Evolutionary conservation across 2,113 vertebrate species (phyloP).

Genomic region (Perccottus glenii): DNA sequence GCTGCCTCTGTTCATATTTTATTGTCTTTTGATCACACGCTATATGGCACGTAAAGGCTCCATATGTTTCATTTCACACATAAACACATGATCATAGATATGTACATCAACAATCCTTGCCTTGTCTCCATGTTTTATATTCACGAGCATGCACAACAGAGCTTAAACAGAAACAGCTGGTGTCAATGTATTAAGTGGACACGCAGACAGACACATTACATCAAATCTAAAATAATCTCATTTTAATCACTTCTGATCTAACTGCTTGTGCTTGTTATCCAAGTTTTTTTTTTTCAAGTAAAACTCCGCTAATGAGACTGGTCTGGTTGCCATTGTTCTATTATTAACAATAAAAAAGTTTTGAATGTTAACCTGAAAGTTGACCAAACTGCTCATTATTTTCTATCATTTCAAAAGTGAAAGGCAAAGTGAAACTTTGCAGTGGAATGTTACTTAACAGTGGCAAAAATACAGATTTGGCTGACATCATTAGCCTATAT

Average conservation of each 20-base stretch:
- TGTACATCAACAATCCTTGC: background rate
- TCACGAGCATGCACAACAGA: background rate
- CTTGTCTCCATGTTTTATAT: slow-evolving; percentile 26
- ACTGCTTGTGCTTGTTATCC: background rate
- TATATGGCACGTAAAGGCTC: slow-evolving; percentile 25
- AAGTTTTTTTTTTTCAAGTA: slow-evolving; percentile 12
- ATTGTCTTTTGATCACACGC: slow-evolving; percentile 20
- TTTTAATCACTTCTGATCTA: background rate
- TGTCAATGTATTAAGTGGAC: too few species aligned
- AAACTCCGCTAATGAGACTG: background rate
- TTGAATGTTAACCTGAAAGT: too few species aligned
- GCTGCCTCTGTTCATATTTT: slow-evolving; percentile 15
- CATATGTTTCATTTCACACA: slow-evolving; percentile 25
- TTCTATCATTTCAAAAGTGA: too few species aligned
- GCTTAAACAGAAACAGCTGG: too few species aligned
- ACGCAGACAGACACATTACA: too few species aligned
- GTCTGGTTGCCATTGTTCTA: background rate
- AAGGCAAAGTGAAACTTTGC: too few species aligned
- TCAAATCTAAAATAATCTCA: too few species aligned
- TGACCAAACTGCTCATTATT: too few species aligned
- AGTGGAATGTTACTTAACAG: too few species aligned
- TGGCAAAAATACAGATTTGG: too few species aligned
- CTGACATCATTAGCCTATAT: too few species aligned
- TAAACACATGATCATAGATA: slow-evolving; percentile 14
- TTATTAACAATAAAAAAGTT: background rate